phyloP scores from a whole-genome alignment of 1,140 invertebrate species.

The Drusus annulatus region DNA sequence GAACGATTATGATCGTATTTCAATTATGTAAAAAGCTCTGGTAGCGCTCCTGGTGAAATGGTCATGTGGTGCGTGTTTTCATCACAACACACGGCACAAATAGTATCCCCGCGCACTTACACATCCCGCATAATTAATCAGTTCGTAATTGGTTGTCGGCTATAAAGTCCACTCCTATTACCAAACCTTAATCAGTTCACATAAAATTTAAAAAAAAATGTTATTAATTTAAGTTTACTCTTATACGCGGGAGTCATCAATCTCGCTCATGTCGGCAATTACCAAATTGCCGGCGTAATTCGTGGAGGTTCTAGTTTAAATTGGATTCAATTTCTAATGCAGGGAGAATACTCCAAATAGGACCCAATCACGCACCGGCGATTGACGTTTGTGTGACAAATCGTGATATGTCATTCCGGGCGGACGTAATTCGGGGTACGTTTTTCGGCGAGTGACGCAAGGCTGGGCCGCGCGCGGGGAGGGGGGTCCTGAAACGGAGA shows the following conservation, averaged over 20 bases:
- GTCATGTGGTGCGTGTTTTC: constrained; percentile 12
- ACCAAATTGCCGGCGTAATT: constrained; percentile 4
- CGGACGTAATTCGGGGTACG: constrained; percentile 21
- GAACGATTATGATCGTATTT: background rate
- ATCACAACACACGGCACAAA: constrained; percentile 1
- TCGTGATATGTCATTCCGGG: constrained; percentile 31
- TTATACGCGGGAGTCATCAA: background rate
- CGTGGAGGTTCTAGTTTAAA: constrained; percentile 5
- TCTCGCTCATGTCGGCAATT: background rate
- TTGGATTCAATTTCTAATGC: constrained; percentile 20
- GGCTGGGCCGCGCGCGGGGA: constrained; percentile 4
- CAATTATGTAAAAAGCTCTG: constrained; percentile 33
- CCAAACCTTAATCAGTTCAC: background rate
- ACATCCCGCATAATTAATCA: background rate
- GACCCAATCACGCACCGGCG: background rate
- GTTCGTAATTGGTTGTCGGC: background rate
- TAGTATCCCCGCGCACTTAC: background rate
- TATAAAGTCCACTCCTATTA: background rate
- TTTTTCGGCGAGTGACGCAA: constrained; percentile 27
- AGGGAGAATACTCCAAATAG: constrained; percentile 7
- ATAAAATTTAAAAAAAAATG: background rate
- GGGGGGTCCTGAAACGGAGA: constrained; percentile 12
- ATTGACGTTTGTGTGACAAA: constrained; percentile 33
- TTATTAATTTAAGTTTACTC: background rate
- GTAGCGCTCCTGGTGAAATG: background rate